Evolutionary conservation across 2,888 invertebrate species (phyloP).

Genomic region (Trachelus tabidus): DNA sequence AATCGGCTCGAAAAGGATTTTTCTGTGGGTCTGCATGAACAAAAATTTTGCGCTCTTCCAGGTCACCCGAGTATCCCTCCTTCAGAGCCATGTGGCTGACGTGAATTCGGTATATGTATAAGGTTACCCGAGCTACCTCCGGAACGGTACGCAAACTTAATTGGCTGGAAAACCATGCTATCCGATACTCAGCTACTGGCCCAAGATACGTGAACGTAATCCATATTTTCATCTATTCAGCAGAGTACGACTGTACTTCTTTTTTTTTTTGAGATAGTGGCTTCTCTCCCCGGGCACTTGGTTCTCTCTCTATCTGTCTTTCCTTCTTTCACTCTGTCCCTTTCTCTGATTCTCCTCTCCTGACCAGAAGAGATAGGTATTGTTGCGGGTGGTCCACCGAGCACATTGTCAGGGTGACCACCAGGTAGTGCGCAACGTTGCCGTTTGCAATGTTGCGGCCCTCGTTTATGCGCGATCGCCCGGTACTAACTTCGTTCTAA

Average conservation of each 20-base stretch:
- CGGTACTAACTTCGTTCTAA: constrained; percentile 22
- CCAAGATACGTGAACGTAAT: constrained; percentile 50
- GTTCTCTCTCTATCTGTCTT: background rate
- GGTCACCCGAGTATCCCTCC: background rate
- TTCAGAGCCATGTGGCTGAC: constrained; percentile 51
- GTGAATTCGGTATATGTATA: constrained; percentile 51
- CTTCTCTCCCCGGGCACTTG: background rate
- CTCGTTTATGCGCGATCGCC: constrained; percentile 37
- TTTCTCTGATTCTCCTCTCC: constrained; percentile 22
- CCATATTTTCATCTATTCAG: constrained; percentile 3
- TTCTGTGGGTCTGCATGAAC: background rate
- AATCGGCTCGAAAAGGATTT: background rate
- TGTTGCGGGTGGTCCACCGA: constrained; percentile 63
- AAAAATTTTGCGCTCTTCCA: background rate
- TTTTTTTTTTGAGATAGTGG: background rate
- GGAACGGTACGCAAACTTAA: constrained; percentile 47
- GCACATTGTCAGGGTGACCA: constrained; percentile 64
- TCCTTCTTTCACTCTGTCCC: constrained; percentile 13
- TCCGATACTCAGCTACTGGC: constrained; percentile 59
- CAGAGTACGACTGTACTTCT: background rate
- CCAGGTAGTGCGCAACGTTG: constrained; percentile 63
- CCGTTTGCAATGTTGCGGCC: constrained; percentile 59
- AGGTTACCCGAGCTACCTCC: constrained; percentile 50
- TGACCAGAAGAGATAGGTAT: constrained; percentile 58
- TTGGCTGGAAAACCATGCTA: constrained; percentile 63